Percentiles rank a stretch among this genome's conserved stretches.
Conservation (phyloP, 1,140 invertebrate genomes). For the Anagrus nilaparvatae region DNA sequence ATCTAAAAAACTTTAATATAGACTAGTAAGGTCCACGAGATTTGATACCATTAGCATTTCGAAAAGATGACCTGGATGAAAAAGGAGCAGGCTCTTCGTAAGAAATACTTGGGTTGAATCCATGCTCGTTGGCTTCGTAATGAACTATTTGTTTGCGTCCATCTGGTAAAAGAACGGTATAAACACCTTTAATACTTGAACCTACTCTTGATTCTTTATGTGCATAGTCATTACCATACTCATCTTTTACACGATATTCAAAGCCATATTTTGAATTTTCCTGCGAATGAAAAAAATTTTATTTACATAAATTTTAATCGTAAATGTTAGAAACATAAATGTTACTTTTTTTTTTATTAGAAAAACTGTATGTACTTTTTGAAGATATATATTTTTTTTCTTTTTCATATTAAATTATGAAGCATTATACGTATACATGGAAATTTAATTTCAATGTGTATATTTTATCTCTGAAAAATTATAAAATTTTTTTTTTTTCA, state of each 20-base stretch:
- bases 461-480: no score
- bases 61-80: slow-evolving; percentile 16
- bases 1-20: no score
- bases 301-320: no score
- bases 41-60: slow-evolving; percentile 4
- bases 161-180: slow-evolving; percentile 65
- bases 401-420: no score
- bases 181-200: slow-evolving; percentile 54
- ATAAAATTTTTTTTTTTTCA: no score
- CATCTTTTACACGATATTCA: slow-evolving; percentile 62
- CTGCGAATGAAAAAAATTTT: slow-evolving; percentile 28
- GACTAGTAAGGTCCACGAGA: slow-evolving; percentile 18
- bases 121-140: slow-evolving; percentile 65
- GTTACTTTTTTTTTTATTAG: no score
- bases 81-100: slow-evolving; percentile 56
- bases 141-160: slow-evolving; percentile 68
- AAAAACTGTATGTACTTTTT: no score
- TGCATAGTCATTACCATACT: slow-evolving; percentile 60
- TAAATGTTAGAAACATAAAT: no score
- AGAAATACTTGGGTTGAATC: slow-evolving; percentile 66
- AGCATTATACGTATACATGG: no score
- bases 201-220: slow-evolving; percentile 61
- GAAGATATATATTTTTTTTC: no score
- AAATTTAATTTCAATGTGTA: no score
- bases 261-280: slow-evolving; percentile 63